These are phyloP conservation scores for Ophion ellenae DNA, from an alignment of 2,888 invertebrate species.

Conservation along the genomic window DNA sequence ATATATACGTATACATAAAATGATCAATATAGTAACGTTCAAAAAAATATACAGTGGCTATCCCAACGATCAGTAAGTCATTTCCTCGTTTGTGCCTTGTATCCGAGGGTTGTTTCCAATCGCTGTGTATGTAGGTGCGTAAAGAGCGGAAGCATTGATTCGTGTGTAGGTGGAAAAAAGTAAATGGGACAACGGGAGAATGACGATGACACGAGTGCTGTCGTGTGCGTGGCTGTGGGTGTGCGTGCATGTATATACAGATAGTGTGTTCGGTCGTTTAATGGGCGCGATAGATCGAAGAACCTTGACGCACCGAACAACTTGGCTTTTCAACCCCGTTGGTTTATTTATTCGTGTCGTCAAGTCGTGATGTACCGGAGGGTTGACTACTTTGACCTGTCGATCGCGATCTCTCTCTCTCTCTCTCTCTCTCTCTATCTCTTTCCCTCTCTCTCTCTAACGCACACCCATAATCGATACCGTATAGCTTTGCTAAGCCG, in stretches of 20 bases:
- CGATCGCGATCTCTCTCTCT: conserved; percentile 73
- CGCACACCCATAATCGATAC: conserved; percentile 42
- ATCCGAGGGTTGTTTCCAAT: too few species aligned
- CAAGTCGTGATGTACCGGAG: conserved; percentile 50
- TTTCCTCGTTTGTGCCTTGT: too few species aligned
- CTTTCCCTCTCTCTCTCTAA: conserved; percentile 8
- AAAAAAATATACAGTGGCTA: too few species aligned
- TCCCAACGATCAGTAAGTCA: too few species aligned
- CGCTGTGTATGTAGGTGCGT: too few species aligned
- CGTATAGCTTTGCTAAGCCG: conserved; percentile 30
- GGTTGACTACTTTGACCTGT: conserved; percentile 73
- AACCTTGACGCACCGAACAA: conserved; percentile 75
- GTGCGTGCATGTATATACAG: not conserved
- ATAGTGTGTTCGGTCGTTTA: conserved; percentile 26
- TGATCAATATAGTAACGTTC: too few species aligned
- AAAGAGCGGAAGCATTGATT: not conserved
- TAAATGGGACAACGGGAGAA: not conserved
- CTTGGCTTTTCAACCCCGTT: conserved; percentile 73
- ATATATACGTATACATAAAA: not conserved
- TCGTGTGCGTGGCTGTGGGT: not conserved
- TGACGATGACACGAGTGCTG: not conserved
- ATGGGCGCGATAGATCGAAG: conserved; percentile 73
- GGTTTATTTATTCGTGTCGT: conserved; percentile 76
- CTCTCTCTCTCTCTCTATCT: conserved; percentile 11
- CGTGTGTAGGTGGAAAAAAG: not conserved